Evolutionary conservation across 2,113 vertebrate genomes (phyloP).

Genomic region (Mesembrinibis cayennensis): DNA sequence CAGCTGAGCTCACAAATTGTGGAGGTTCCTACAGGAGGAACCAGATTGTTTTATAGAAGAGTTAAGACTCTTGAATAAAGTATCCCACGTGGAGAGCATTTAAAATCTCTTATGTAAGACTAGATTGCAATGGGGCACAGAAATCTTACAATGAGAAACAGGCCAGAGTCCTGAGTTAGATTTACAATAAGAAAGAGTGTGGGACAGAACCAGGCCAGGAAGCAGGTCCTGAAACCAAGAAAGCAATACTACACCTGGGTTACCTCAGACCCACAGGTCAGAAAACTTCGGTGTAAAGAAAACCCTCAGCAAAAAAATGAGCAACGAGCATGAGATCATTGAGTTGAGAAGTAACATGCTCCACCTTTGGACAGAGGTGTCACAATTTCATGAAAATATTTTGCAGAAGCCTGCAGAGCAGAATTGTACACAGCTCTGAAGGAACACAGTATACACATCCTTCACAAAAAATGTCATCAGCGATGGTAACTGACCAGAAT

Average conservation of each 20-base stretch:
- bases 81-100: neutral
- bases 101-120: neutral
- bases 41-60: neutral
- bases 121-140: neutral
- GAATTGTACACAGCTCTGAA: neutral
- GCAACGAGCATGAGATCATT: neutral
- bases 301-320: neutral
- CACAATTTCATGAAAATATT: neutral
- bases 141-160: neutral
- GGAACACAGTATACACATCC: neutral
- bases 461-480: neutral
- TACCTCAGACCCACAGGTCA: neutral
- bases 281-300: neutral
- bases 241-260: neutral
- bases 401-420: neutral
- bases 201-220: neutral
- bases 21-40: neutral
- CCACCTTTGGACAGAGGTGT: neutral
- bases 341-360: neutral
- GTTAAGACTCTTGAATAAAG: neutral
- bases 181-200: neutral
- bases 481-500: neutral
- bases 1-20: neutral
- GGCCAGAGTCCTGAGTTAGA: neutral
- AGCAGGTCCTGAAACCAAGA: neutral